Evolutionary conservation across 92 coral and sea anemone species (phyloP).

Genomic region (Diadumene lineata): DNA sequence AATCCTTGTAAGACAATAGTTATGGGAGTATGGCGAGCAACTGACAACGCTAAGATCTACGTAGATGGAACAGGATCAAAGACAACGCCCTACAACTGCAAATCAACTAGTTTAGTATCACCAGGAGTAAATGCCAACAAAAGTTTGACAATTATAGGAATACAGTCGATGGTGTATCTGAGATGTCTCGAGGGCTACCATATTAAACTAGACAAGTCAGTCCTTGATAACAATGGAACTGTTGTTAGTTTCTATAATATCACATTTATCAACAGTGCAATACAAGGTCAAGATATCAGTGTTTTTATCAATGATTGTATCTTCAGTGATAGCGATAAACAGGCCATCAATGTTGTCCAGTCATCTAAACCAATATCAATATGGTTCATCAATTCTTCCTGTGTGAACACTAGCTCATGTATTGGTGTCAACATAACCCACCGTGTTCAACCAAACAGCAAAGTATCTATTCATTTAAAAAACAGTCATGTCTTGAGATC

Average conservation of each 20-base stretch:
- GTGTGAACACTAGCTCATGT: not conserved
- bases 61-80: slow-evolving; percentile 41
- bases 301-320: slow-evolving; percentile 1
- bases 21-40: slow-evolving; percentile 33
- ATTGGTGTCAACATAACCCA: not conserved
- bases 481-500: slow-evolving; percentile 3
- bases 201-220: not conserved
- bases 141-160: slow-evolving; percentile 1
- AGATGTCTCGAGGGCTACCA: slow-evolving; percentile 8
- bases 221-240: not conserved
- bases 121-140: slow-evolving; percentile 12
- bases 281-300: not conserved
- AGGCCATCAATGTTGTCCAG: slow-evolving; percentile 13
- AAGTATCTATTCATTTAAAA: not conserved
- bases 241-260: not conserved
- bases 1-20: slow-evolving; percentile 46
- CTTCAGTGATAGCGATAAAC: not conserved
- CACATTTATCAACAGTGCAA: not conserved
- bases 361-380: slow-evolving; percentile 7
- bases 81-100: slow-evolving; percentile 3
- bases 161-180: slow-evolving; percentile 4
- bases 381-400: slow-evolving; percentile 13
- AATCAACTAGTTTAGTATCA: not conserved
- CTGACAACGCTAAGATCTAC: slow-evolving; percentile 16
- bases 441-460: slow-evolving; percentile 24